Evolutionary conservation across 2,797 vertebrate species (phyloP).

Genomic region (Hippocampus kuda): DNA sequence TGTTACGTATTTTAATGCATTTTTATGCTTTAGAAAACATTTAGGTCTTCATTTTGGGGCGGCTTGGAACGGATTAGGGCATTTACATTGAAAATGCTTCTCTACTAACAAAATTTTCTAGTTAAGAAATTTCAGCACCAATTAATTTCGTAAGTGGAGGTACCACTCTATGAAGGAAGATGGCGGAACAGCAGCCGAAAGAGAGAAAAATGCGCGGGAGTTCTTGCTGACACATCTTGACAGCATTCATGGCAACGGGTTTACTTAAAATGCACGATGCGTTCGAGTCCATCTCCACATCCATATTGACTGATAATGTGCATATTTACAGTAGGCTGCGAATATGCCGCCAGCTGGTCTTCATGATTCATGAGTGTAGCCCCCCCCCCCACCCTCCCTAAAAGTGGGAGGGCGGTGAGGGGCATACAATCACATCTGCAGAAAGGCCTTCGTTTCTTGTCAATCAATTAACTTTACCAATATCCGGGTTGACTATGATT

Average conservation of each 20-base stretch:
- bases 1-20: too few species aligned
- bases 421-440: neutral
- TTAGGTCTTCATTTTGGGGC: too few species aligned
- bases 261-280: neutral
- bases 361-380: neutral
- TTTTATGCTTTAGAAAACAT: too few species aligned
- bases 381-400: neutral
- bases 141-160: too few species aligned
- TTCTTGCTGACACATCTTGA: neutral
- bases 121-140: too few species aligned
- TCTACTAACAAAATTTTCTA: too few species aligned
- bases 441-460: neutral
- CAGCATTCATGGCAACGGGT: neutral
- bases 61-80: too few species aligned
- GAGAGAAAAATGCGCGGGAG: neutral
- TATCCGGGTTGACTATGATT: too few species aligned
- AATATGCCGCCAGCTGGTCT: neutral
- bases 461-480: neutral
- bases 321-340: neutral
- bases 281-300: neutral
- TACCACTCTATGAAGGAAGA: too few species aligned
- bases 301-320: neutral
- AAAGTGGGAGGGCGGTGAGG: too few species aligned
- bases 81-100: too few species aligned
- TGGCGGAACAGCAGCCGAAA: too few species aligned